These are phyloP conservation scores for Subacronicta megacephala DNA, from an alignment of 2,888 invertebrate species.

Conservation along the genomic window DNA sequence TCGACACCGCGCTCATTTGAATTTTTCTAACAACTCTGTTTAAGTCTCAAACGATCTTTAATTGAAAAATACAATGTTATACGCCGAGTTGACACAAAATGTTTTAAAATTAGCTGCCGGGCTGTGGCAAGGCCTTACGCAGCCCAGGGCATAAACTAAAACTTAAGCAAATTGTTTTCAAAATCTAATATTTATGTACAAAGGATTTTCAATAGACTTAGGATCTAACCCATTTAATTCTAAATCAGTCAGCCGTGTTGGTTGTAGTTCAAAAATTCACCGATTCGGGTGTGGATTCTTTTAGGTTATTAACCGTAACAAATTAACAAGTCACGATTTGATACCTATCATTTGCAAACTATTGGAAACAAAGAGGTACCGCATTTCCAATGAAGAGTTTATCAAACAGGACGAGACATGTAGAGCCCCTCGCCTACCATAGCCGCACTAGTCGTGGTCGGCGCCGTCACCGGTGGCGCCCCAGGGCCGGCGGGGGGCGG, in stretches of 20 bases:
- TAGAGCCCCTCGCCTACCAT: no score
- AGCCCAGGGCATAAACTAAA: not conserved
- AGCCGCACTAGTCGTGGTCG: no score
- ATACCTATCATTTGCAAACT: not conserved
- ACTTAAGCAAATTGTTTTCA: constrained; percentile 10
- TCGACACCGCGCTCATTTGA: constrained; percentile 37
- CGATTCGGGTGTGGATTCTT: not conserved
- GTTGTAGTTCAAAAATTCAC: constrained; percentile 5
- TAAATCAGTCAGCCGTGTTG: constrained; percentile 14
- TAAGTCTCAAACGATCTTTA: constrained; percentile 29
- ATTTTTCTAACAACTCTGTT: constrained; percentile 43
- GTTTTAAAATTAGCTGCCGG: constrained; percentile 17
- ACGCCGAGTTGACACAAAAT: constrained; percentile 7
- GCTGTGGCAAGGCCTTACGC: not conserved
- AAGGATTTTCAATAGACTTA: constrained; percentile 17
- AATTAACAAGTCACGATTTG: not conserved
- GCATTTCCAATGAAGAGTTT: no score
- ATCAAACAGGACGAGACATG: not conserved
- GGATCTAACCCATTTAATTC: constrained; percentile 12
- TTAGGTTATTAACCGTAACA: not conserved
- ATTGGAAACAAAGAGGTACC: not conserved
- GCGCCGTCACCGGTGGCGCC: not conserved
- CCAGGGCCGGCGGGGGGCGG: no score
- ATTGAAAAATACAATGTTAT: constrained; percentile 13
- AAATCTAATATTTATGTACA: constrained; percentile 4